These are phyloP conservation scores for Drosophila cognata DNA, from an alignment of 2,888 invertebrate species.

Conservation along the genomic window DNA sequence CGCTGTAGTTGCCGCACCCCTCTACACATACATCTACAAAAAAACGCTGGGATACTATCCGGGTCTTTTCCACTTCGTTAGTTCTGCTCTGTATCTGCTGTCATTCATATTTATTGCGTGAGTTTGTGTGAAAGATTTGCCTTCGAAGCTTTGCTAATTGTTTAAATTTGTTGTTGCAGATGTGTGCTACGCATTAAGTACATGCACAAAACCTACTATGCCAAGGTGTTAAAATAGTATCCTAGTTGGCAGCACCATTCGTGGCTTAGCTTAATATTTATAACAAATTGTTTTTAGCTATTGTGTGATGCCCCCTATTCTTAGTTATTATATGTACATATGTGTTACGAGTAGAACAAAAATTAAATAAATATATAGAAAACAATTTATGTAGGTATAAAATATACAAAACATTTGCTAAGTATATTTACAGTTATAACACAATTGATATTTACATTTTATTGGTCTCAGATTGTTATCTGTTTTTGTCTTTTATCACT, in stretches of 20 bases:
- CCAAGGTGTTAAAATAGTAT: constrained; percentile 73
- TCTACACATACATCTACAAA: constrained; percentile 89
- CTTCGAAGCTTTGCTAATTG: constrained; percentile 4
- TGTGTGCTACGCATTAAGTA: constrained; percentile 79
- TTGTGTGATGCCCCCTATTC: constrained; percentile 38
- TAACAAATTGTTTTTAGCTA: constrained; percentile 35
- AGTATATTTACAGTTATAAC: neutral
- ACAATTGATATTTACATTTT: constrained; percentile 28
- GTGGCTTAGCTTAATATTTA: constrained; percentile 39
- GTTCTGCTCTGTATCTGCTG: constrained; percentile 85
- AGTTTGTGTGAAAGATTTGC: constrained; percentile 42
- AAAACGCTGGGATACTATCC: constrained; percentile 87
- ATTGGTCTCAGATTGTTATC: constrained; percentile 15
- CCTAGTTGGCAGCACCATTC: neutral
- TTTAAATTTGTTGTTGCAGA: constrained; percentile 42
- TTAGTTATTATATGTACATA: constrained; percentile 37
- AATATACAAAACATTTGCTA: neutral
- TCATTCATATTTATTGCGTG: constrained; percentile 79
- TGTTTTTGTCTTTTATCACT: neutral
- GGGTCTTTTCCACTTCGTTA: constrained; percentile 87
- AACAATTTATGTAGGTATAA: neutral
- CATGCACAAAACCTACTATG: constrained; percentile 74
- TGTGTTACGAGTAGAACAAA: constrained; percentile 28
- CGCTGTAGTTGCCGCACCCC: constrained; percentile 85
- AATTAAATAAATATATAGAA: constrained; percentile 15